phyloP scores from a whole-genome alignment of 1,140 invertebrate genomes.

The Lineus longissimus region DNA sequence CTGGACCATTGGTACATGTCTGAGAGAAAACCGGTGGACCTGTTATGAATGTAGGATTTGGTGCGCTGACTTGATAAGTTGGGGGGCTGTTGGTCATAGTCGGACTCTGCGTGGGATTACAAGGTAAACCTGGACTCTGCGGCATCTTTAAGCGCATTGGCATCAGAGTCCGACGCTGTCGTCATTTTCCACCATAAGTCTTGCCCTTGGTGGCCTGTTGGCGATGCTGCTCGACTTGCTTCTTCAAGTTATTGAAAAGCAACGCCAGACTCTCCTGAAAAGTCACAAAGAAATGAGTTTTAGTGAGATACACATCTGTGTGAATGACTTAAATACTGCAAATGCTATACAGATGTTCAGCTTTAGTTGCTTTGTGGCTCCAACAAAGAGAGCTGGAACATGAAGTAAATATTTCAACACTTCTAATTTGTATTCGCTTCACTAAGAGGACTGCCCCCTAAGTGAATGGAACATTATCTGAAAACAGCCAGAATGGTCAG shows the following conservation, averaged over 20 bases:
- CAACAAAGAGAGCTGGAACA: too few species aligned
- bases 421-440: neutral
- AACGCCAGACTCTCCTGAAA: constrained; percentile 61
- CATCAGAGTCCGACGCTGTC: neutral
- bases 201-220: neutral
- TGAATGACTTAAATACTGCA: neutral
- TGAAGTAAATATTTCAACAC: neutral
- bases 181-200: neutral
- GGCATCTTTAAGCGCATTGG: neutral
- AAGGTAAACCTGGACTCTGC: neutral
- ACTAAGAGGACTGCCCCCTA: neutral
- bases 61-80: too few species aligned
- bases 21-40: too few species aligned
- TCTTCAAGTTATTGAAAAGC: constrained; percentile 63
- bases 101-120: neutral
- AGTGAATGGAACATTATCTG: too few species aligned
- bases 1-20: too few species aligned
- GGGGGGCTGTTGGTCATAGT: neutral
- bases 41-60: too few species aligned
- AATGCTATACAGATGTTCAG: neutral
- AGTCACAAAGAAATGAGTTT: neutral
- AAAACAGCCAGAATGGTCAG: too few species aligned
- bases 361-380: too few species aligned
- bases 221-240: constrained; percentile 56
- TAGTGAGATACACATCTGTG: neutral